Base-by-base conservation (phyloP, 2,888 invertebrate genomes). In the Amiota minor region DNA sequence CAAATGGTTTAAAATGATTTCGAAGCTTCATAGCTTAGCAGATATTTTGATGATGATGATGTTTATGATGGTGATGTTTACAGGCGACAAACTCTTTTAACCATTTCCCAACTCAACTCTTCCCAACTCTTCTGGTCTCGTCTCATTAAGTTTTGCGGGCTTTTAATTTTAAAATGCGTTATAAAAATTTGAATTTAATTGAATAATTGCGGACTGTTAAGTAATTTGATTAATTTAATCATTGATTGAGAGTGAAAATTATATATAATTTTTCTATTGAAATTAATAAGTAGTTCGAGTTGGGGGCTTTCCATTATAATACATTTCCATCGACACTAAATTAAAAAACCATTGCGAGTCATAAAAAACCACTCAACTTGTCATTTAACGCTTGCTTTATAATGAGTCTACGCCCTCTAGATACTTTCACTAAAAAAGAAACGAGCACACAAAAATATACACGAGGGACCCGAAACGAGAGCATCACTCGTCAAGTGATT, bases 311-410 rank as follows among this genome's bases (percentile, higher is more conserved):
- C 35, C 46, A 46, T 59, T 6, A 12, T 59, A 20, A 9, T 65
- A 18, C 47, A 81, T 81, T 80, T 82, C 85, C 79, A 75, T 86
- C 85, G 81, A 78, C 86, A 86, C 79, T 79, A 82, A 85, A 86
- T 86, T 86, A 86, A 86, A 86, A 86, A 86, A 72, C 81, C 82
- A 86, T 86, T 86, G 78, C 76, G 74, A 81, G 73, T 82, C 84
- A 86, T 86, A 86, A 86, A 86, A 86, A 86, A 80, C 81, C 87
- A 86, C 86, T 86, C 82, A 83, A 83, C 79, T 81, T 78, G 82
- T 84, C 83, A 84, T 82, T 86, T 85, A 86, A 83, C 85, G 79
- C 81, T 70, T 71, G 71, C 71, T 73, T 59, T 67, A 70, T 20
- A 68, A 49, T 20, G 65, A 65, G 47, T n/a, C 10, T 35, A 45